Conservation (phyloP, 2,888 invertebrate species). For the Drosophila dives region DNA sequence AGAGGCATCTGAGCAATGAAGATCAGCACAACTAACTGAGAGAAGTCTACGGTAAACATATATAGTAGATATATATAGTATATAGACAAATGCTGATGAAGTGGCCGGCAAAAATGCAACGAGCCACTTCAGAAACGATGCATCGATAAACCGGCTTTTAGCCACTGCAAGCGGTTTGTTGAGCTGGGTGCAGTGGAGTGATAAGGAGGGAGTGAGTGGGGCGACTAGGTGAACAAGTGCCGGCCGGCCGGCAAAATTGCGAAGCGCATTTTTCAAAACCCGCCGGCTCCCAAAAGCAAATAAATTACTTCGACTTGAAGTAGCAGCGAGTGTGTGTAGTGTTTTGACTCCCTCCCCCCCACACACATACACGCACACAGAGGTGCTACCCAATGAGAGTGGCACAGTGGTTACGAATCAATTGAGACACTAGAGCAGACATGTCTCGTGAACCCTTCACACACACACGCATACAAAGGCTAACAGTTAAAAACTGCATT, state of each 20-base stretch:
- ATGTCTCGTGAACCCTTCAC: conserved; percentile 50
- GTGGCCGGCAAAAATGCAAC: conserved; percentile 70
- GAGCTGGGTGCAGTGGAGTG: conserved; percentile 7
- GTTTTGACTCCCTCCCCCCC: conserved; percentile 14
- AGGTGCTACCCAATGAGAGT: conserved; percentile 54
- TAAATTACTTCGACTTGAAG: conserved; percentile 42
- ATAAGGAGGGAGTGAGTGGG: background rate
- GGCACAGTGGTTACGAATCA: conserved; percentile 52
- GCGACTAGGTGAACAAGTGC: conserved; percentile 60
- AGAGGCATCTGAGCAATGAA: conserved; percentile 4
- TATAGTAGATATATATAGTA: conserved; percentile 19
- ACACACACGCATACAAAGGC: background rate
- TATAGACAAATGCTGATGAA: conserved; percentile 49
- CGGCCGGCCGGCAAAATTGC: conserved; percentile 46
- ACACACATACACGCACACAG: background rate
- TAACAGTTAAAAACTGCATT: conserved; percentile 47
- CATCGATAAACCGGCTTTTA: conserved; percentile 67
- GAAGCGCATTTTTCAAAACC: conserved; percentile 22
- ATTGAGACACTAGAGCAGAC: conserved; percentile 45
- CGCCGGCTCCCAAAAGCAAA: conserved; percentile 27
- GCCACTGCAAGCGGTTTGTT: conserved; percentile 22
- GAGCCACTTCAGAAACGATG: conserved; percentile 63
- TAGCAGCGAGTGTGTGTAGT: conserved; percentile 15
- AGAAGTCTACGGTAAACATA: conserved; percentile 28
- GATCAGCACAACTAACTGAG: conserved; percentile 28